A percentile compares a stretch with the other conserved stretches of the same genome.
Evolutionary conservation across 2,797 vertebrate genomes (phyloP).

Genomic region (Borostomias antarcticus): DNA sequence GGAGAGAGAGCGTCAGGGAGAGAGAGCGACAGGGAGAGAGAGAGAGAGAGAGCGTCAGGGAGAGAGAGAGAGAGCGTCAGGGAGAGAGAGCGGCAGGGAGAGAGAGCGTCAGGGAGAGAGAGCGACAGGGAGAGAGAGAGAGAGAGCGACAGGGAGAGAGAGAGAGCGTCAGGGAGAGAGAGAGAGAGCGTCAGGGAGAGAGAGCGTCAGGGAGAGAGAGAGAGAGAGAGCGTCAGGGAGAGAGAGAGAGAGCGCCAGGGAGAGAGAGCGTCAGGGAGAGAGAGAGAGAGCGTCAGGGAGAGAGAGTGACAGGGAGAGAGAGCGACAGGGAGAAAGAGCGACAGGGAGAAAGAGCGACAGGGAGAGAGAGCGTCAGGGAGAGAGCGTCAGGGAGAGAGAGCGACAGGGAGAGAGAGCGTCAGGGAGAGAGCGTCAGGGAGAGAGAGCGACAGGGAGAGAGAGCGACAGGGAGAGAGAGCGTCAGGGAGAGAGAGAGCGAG

Average conservation of each 20-base stretch:
- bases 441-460: too few species aligned
- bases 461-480: constrained; percentile 2
- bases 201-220: too few species aligned
- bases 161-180: not conserved
- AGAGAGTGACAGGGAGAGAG: too few species aligned
- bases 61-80: constrained; percentile 3
- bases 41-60: too few species aligned
- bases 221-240: too few species aligned
- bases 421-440: constrained; percentile 11
- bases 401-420: too few species aligned
- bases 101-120: constrained; percentile 14
- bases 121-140: too few species aligned
- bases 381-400: constrained; percentile 12
- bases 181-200: constrained; percentile 11
- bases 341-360: constrained; percentile 3
- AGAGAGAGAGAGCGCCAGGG: constrained; percentile 5
- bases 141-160: constrained; percentile 14
- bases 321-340: too few species aligned
- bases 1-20: constrained; percentile 11
- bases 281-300: constrained; percentile 11
- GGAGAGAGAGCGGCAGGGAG: not conserved
- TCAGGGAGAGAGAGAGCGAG: constrained; percentile 6
- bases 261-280: not conserved
- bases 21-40: too few species aligned
- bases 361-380: not conserved